Conservation (phyloP, 2,113 vertebrate species). For the Malurus elegans region DNA sequence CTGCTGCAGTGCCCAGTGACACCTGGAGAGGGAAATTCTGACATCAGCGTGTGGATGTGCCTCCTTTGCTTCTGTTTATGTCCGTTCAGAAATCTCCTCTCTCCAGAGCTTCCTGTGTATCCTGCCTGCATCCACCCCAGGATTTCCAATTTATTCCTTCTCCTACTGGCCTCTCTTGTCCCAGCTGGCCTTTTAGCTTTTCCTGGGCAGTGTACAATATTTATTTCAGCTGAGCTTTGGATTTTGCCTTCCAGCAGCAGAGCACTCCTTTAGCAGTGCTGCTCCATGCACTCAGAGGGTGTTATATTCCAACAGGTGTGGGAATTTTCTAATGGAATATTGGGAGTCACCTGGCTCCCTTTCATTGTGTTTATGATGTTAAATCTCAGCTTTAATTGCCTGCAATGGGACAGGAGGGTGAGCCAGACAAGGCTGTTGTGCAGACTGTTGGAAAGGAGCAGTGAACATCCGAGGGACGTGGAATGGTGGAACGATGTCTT, state of each 20-base stretch:
- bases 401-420: not conserved
- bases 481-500: not conserved
- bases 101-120: fast-evolving
- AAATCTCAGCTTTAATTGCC: not conserved
- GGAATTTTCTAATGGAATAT: not conserved
- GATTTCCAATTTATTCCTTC: not conserved
- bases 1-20: not conserved
- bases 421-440: not conserved
- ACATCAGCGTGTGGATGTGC: fast-evolving
- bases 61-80: not conserved
- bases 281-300: fast-evolving
- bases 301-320: too few species aligned
- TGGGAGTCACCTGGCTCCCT: not conserved
- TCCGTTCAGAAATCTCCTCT: too few species aligned
- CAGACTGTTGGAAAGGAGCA: not conserved
- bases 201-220: too few species aligned
- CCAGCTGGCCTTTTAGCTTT: not conserved
- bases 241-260: not conserved
- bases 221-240: fast-evolving
- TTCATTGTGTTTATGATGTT: not conserved
- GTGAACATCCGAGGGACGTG: fast-evolving
- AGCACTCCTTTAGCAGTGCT: not conserved
- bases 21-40: not conserved
- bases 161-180: not conserved
- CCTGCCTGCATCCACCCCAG: not conserved